phyloP scores from a whole-genome alignment of 1,140 invertebrate species.

The Leucophenga varia region DNA sequence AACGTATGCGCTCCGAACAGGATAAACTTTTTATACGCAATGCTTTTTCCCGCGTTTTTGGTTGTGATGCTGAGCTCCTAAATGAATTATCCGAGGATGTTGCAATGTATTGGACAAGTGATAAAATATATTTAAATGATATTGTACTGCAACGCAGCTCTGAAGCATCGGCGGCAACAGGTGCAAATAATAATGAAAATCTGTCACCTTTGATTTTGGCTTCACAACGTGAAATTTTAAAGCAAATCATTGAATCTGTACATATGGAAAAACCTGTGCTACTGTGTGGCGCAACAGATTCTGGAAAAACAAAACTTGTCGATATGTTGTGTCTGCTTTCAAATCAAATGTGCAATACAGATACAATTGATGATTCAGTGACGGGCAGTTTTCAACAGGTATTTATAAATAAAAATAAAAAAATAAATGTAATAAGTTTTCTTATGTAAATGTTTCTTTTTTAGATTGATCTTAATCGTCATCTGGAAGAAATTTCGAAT shows the following conservation, averaged over 20 bases:
- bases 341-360: constrained; percentile 44
- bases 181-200: constrained; percentile 21
- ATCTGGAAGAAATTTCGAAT: constrained; percentile 65
- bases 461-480: constrained; percentile 71
- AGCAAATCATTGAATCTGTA: constrained; percentile 48
- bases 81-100: constrained; percentile 45
- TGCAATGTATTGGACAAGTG: constrained; percentile 46
- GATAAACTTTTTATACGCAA: constrained; percentile 47
- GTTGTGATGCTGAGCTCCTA: constrained; percentile 39
- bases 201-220: constrained; percentile 33
- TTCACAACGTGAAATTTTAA: constrained; percentile 40
- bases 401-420: too few relatives aligned
- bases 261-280: constrained; percentile 49
- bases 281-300: constrained; percentile 46
- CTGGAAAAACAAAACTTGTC: constrained; percentile 52
- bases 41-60: constrained; percentile 35
- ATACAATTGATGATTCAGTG: constrained; percentile 54
- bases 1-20: constrained; percentile 50
- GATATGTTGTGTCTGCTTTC: constrained; percentile 42
- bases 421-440: neutral
- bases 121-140: constrained; percentile 47
- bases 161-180: constrained; percentile 2
- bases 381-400: constrained; percentile 56
- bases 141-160: constrained; percentile 33
- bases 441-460: constrained; percentile 14